Conservation (phyloP, 2,888 invertebrate species). For the Sepioteuthis lessoniana region DNA sequence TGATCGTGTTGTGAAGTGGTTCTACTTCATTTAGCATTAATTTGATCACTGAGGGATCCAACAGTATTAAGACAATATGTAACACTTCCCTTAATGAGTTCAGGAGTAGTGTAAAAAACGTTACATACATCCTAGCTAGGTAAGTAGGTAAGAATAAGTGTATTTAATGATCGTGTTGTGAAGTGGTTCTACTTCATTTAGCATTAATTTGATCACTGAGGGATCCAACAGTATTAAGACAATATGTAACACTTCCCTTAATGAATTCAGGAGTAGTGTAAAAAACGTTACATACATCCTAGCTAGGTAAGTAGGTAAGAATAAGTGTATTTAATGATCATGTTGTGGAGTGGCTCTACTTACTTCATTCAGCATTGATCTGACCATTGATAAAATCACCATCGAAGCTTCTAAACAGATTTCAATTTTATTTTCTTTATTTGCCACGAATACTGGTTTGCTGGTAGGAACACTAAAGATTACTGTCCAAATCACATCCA, state of each 20-base stretch:
- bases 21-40: slow-evolving; percentile 76
- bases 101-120: background rate
- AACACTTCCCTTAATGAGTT: background rate
- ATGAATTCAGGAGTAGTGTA: background rate
- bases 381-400: slow-evolving; percentile 88
- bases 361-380: slow-evolving; percentile 79
- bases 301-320: background rate
- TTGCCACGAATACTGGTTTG: slow-evolving; percentile 74
- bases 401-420: slow-evolving; percentile 94
- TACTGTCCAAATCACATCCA: slow-evolving; percentile 93
- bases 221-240: slow-evolving; percentile 77
- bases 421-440: slow-evolving; percentile 71
- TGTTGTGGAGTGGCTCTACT: slow-evolving; percentile 51
- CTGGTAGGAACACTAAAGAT: slow-evolving; percentile 85
- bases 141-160: too few relatives aligned
- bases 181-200: slow-evolving; percentile 74
- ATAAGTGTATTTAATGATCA: background rate
- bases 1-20: too few relatives aligned
- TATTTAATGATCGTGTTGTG: too few relatives aligned
- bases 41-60: slow-evolving; percentile 87
- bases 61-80: too few relatives aligned
- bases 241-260: background rate
- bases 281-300: too few relatives aligned
- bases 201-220: slow-evolving; percentile 83
- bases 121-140: too few relatives aligned